A percentile compares a stretch with the other conserved stretches of the same genome.
phyloP scores from a whole-genome alignment of 2,797 vertebrate species.

The Acipenser ruthenus region DNA sequence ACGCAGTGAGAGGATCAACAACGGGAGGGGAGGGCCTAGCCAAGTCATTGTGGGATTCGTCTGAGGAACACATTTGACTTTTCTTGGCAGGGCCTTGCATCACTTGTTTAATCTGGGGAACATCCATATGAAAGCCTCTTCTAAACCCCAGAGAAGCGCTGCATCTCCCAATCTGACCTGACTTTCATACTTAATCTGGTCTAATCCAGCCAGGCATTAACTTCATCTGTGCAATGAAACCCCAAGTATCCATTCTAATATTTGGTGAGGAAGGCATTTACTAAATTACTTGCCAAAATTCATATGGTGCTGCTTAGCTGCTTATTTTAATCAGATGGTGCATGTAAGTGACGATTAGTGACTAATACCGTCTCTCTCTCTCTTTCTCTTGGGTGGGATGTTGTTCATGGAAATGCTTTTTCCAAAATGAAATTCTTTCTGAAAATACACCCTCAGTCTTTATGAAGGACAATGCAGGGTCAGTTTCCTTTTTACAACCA shows the following conservation, averaged over 20 bases:
- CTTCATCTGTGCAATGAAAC: conserved; percentile 74
- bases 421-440: conserved; percentile 41
- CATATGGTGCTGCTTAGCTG: conserved; percentile 68
- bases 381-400: conserved; percentile 3
- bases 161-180: conserved; percentile 59
- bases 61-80: conserved; percentile 63
- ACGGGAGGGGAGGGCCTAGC: conserved; percentile 45
- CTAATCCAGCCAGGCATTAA: conserved; percentile 71
- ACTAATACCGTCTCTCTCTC: conserved; percentile 34
- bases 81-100: conserved; percentile 59
- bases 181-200: conserved; percentile 75
- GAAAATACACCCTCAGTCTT: conserved; percentile 13
- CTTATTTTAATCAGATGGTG: conserved; percentile 67
- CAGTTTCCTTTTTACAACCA: background rate
- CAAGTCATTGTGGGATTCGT: conserved; percentile 59
- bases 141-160: conserved; percentile 59
- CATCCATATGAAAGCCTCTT: conserved; percentile 52
- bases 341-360: conserved; percentile 55
- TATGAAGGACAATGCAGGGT: conserved; percentile 14
- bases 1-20: conserved; percentile 53
- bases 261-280: conserved; percentile 69
- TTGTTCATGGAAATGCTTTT: conserved; percentile 41
- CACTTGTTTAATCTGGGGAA: conserved; percentile 59
- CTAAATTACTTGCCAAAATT: conserved; percentile 71
- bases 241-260: conserved; percentile 63